phyloP scores from a whole-genome alignment of 2,888 invertebrate genomes.

The Ectemnius cavifrons region DNA sequence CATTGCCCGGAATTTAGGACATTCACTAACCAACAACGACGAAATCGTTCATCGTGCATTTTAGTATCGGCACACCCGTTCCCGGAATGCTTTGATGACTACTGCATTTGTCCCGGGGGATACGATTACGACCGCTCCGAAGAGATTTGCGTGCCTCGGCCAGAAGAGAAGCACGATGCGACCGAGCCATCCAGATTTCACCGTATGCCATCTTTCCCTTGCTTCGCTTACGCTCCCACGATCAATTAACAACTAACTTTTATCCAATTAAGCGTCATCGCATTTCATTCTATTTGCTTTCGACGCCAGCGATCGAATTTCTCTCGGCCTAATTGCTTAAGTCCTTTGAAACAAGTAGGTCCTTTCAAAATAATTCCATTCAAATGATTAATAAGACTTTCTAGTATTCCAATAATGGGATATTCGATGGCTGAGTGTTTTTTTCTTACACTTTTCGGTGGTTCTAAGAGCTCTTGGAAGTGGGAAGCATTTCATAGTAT shows the following conservation, averaged over 20 bases:
- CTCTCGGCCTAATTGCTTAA: not conserved
- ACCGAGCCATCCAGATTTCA: constrained; percentile 77
- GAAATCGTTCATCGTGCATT: constrained; percentile 62
- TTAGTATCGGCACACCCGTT: constrained; percentile 74
- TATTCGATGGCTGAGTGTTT: constrained; percentile 17
- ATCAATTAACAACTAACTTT: constrained; percentile 31
- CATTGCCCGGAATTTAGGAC: constrained; percentile 13
- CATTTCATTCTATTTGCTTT: not conserved
- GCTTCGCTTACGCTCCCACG: constrained; percentile 55
- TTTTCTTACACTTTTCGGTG: not conserved
- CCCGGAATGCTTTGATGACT: constrained; percentile 77
- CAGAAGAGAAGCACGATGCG: constrained; percentile 74
- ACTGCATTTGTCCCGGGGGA: constrained; percentile 78
- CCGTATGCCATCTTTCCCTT: constrained; percentile 68
- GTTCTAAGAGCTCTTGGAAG: constrained; percentile 13
- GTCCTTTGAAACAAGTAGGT: not conserved
- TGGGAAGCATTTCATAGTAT: not conserved
- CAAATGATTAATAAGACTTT: not conserved
- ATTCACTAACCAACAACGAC: constrained; percentile 46
- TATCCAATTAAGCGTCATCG: not conserved
- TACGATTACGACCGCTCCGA: constrained; percentile 73
- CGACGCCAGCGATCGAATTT: not conserved
- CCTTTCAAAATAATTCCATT: not conserved
- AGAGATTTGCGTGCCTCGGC: constrained; percentile 74
- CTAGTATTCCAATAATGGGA: not conserved